These are phyloP conservation scores for Paragorgia papillata DNA, from an alignment of 92 coral and sea anemone species.

Conservation along the genomic window DNA sequence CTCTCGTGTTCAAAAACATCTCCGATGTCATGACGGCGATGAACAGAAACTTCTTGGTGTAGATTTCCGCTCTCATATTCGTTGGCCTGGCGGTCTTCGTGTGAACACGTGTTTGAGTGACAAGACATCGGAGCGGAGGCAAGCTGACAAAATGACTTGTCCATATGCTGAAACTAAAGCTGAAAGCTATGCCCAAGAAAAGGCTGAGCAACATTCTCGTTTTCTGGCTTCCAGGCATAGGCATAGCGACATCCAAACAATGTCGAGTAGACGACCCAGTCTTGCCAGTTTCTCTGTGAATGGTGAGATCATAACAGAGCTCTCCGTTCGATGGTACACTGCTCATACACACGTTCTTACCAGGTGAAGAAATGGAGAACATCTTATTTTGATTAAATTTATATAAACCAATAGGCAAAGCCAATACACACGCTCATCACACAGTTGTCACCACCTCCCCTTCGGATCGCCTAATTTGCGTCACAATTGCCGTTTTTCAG, in stretches of 20 bases:
- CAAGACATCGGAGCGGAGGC: constrained; percentile 23
- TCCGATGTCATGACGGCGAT: constrained; percentile 97
- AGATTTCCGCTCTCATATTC: constrained; percentile 67
- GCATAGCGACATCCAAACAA: neutral
- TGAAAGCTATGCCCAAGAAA: constrained; percentile 2
- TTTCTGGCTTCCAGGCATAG: constrained; percentile 3
- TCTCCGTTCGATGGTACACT: neutral
- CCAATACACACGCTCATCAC: no score
- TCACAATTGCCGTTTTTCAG: neutral
- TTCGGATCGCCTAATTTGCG: neutral
- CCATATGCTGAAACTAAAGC: constrained; percentile 31
- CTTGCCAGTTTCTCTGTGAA: neutral
- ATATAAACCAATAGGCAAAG: no score
- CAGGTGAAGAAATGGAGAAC: no score
- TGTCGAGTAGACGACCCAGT: neutral
- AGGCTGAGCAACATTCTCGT: neutral
- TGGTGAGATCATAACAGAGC: neutral
- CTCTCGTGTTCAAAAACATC: constrained; percentile 77
- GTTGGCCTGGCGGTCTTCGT: constrained; percentile 58
- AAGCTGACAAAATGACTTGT: constrained; percentile 15
- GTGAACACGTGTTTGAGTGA: constrained; percentile 12
- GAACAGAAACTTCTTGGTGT: constrained; percentile 63
- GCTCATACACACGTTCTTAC: no score
- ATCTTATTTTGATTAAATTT: no score
- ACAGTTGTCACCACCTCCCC: no score